phyloP scores from a whole-genome alignment of 2,797 vertebrate genomes.

The Anolis apletophallus region DNA sequence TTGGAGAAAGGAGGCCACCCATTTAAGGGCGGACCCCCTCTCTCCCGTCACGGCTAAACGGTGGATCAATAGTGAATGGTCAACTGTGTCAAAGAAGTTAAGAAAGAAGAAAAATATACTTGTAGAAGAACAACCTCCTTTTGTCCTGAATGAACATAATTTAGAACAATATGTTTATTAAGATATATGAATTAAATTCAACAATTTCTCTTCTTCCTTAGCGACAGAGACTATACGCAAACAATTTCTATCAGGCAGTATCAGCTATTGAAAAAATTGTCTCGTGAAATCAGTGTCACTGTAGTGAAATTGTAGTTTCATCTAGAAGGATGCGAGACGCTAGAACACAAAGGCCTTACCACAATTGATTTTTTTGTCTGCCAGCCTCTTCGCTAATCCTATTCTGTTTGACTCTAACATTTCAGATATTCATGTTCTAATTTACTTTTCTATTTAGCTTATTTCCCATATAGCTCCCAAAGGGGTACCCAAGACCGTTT shows the following conservation, averaged over 20 bases:
- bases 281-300: not conserved
- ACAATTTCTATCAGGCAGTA: not conserved
- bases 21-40: no score
- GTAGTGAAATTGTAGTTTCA: not conserved
- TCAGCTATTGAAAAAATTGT: not conserved
- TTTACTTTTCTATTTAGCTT: not conserved
- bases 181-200: not conserved
- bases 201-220: not conserved
- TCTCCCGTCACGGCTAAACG: no score
- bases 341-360: not conserved
- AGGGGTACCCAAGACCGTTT: no score
- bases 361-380: not conserved
- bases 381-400: not conserved
- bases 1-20: no score
- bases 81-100: no score
- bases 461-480: no score
- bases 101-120: not conserved
- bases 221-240: not conserved
- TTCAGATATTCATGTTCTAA: not conserved
- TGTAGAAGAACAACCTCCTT: not conserved
- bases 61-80: no score
- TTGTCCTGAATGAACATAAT: not conserved
- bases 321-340: not conserved
- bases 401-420: not conserved
- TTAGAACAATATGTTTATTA: not conserved